Percentiles rank a stretch among this genome's conserved stretches.
phyloP scores from a whole-genome alignment of 2,888 invertebrate species.

The Lasius fuliginosus region DNA sequence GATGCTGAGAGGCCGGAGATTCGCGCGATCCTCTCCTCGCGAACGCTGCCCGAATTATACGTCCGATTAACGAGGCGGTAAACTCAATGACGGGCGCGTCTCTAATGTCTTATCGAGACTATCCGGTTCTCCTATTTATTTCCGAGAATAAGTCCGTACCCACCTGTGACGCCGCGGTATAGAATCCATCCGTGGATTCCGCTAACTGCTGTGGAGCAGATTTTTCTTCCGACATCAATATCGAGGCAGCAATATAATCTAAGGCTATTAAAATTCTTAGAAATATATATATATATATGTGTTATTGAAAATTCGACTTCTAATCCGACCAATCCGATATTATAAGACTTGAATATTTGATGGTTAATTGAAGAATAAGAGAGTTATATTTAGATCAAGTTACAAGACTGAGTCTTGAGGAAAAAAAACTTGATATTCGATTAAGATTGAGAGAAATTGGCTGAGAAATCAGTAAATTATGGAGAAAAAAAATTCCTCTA shows the following conservation, averaged over 20 bases:
- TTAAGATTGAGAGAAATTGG: not conserved
- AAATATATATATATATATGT: not conserved
- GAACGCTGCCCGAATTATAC: not conserved
- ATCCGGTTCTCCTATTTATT: not conserved
- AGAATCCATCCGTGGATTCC: not conserved
- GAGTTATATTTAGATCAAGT: not conserved
- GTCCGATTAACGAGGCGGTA: not conserved
- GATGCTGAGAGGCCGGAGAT: slow-evolving; percentile 58
- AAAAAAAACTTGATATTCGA: not conserved
- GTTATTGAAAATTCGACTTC: not conserved
- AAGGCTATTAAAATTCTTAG: not conserved
- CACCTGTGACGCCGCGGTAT: not conserved
- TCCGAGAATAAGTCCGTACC: not conserved
- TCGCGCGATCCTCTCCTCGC: not conserved
- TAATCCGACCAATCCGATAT: not conserved
- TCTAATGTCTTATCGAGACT: slow-evolving; percentile 2
- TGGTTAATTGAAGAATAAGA: not conserved
- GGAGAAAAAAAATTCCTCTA: not conserved
- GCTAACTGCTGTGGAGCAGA: not conserved
- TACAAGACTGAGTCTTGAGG: not conserved
- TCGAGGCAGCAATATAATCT: not conserved
- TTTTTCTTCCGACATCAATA: not conserved
- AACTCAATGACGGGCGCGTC: too few relatives aligned
- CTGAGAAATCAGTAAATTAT: not conserved
- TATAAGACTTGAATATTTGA: not conserved